Evolutionary conservation across 2,888 invertebrate genomes (phyloP), one percentile per base, ranked within the genome.

Genomic region (Megamerina dolium): DNA sequence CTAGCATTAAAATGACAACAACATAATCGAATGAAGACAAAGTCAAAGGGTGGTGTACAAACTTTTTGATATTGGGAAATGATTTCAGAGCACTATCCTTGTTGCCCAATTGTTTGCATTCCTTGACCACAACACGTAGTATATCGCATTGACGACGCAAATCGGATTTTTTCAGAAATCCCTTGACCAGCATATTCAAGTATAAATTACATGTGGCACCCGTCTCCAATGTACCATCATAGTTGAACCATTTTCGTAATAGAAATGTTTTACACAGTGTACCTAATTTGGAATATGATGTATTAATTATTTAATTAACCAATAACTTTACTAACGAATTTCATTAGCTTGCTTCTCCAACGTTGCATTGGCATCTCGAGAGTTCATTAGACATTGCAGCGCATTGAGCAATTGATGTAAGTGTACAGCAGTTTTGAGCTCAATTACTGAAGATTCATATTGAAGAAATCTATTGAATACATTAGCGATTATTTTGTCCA

Each of bases 211-310:
- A 80, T 43, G 73, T 61, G 9, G 82, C 73, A 12, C 86, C 87
- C 50, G 78, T 81, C 59, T 84, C 83, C 41, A 74, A 63, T 46
- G 71, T 60, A 3, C 84, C 83, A 53, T 80, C 77, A 30, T 73
- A 64, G 48, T 78, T 77, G 55, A 78, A 79, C 89, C 89, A 89
- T 49, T 80, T 78, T 41, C 77, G 76, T 26, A 74, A 75, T 51
- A 89, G 71, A 53, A 87, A 74, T 35, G 71, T 72, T 45, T 75
- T 74, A 46, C 77, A 74, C 13, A 76, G 61, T 9, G 64, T 59
- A 17, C 73, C 77, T 68, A 13, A 5, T 30, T 18, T n/a, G 13
- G 18, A 10, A 21, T 18, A 13, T 27, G 20, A 18, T n/a, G n/a
- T n/a, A n/a, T n/a, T n/a, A n/a, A 5, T 33, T 19, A 9, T 5